Percentiles rank a stretch among this genome's conserved stretches.
These are phyloP conservation scores for Petrolisthes cinctipes DNA, from an alignment of 2,888 invertebrate genomes.

Conservation along the genomic window DNA sequence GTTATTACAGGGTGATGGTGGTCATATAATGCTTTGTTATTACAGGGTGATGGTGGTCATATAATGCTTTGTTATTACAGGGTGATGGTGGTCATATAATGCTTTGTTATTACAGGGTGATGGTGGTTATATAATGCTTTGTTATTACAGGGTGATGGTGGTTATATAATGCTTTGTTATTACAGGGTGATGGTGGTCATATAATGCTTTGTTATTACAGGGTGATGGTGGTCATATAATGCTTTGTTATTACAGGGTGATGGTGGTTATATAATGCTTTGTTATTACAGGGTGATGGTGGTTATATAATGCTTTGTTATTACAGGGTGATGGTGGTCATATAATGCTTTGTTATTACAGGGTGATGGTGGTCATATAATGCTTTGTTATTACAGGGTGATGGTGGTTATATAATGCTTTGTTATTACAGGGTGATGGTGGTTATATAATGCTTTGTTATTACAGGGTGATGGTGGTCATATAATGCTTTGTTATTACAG, in stretches of 20 bases:
- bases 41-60: conserved; percentile 61
- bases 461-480: conserved; percentile 61
- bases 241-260: conserved; percentile 57
- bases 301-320: no score
- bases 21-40: no score
- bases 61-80: no score
- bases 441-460: no score
- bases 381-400: conserved; percentile 57
- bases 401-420: no score
- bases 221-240: conserved; percentile 63
- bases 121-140: no score
- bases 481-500: no score
- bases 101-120: conserved; percentile 57
- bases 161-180: no score
- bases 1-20: conserved; percentile 58
- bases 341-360: no score
- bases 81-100: conserved; percentile 63
- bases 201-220: no score
- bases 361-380: conserved; percentile 63
- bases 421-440: conserved; percentile 58
- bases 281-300: conserved; percentile 58
- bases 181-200: conserved; percentile 61
- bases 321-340: conserved; percentile 61
- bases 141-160: conserved; percentile 58
- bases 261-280: no score